These are phyloP conservation scores for Pyrochroa serraticornis DNA, from an alignment of 2,888 invertebrate genomes.

Conservation along the genomic window DNA sequence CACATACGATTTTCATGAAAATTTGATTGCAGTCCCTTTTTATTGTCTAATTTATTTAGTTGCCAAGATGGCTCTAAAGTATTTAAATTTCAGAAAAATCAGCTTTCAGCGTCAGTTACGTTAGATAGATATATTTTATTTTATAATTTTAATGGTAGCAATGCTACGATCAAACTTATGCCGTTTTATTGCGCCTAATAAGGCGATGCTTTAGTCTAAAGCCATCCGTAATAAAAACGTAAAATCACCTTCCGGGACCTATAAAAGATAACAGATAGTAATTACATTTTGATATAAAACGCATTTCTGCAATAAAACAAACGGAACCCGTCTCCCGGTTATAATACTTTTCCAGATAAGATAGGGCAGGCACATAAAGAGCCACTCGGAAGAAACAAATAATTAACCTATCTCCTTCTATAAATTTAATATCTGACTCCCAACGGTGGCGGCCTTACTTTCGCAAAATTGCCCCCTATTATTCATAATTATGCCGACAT, in stretches of 20 bases:
- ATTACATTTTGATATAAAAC: constrained; percentile 42
- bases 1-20: too few relatives aligned
- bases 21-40: too few relatives aligned
- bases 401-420: constrained; percentile 28
- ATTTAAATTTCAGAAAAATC: too few relatives aligned
- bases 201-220: background rate
- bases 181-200: background rate
- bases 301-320: constrained; percentile 41
- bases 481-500: constrained; percentile 8
- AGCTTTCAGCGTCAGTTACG: too few relatives aligned
- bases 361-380: constrained; percentile 21
- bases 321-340: constrained; percentile 32
- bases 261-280: constrained; percentile 39
- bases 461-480: background rate
- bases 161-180: too few relatives aligned
- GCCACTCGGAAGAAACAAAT: constrained; percentile 28
- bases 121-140: too few relatives aligned
- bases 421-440: constrained; percentile 25
- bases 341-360: constrained; percentile 38
- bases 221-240: constrained; percentile 13
- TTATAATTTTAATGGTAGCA: too few relatives aligned
- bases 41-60: too few relatives aligned
- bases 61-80: too few relatives aligned
- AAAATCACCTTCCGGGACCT: constrained; percentile 10
- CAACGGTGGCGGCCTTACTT: background rate